Base-by-base conservation (phyloP, 2,888 invertebrate species). In the Spodoptera littoralis region DNA sequence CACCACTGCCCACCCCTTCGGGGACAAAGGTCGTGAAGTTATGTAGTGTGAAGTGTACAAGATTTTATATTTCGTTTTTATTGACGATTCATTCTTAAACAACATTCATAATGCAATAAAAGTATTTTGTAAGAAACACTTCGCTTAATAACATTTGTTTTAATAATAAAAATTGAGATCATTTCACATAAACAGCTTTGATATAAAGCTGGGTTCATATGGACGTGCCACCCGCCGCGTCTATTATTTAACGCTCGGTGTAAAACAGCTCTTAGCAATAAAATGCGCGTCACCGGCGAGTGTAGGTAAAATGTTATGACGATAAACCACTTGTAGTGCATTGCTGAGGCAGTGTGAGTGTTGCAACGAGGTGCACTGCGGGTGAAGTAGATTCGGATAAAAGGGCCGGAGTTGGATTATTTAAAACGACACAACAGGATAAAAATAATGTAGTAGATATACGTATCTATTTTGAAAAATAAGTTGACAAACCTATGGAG, bases 251-350 rank as follows among this genome's bases (percentile, higher is more conserved):
- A 46, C 57, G 49, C 61, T 30, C 60, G 43, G 43, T 80, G 70
- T 65, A 70, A 50, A 67, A 55, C 55, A 72, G 57, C 73, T 75
- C 71, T 61, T 61, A 71, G 64, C 65, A 47, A 55, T 45, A 78
- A 79, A 81, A 81, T 77, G 74, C 79, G 76, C 73, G 73, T 82
- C 86, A 82, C 74, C 68, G 78, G 80, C 70, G 79, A 49, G 41
- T 60, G 67, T 63, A 73, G 81, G 80, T 83, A 79, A 69, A 83
- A 78, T 92, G 88, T 92, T 92, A 86, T 91, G 88, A 89, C 69
- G 79, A 88, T 89, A 92, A 92, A 92, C 92, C 90, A 85, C 85
- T 86, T 77, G 82, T 82, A 64, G 76, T 61, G 72, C 75, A 76
- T 77, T 80, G 77, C 79, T 59, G 62, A 61, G 47, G 59, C 48